A percentile compares a stretch with the other conserved stretches of the same genome.
These are phyloP conservation scores for Aselliscus stoliczkanus DNA, from an alignment of 2,797 vertebrate genomes.

Conservation along the genomic window DNA sequence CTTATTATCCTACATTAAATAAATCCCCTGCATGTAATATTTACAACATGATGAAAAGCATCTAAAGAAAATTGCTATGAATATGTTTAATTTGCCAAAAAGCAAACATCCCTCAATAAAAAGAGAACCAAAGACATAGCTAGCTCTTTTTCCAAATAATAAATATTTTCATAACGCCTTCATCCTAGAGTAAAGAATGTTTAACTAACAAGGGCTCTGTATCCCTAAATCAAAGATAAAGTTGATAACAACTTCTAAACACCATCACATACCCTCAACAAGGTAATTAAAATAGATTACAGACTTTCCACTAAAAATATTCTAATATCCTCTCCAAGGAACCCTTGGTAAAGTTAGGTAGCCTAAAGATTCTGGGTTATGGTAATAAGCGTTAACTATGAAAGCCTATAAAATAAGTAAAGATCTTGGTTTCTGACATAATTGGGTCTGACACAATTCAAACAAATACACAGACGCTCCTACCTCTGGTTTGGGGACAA, in stretches of 20 bases:
- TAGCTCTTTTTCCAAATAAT: neutral
- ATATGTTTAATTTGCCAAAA: neutral
- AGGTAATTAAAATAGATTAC: neutral
- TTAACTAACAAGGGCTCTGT: neutral
- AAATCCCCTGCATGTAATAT: neutral
- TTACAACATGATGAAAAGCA: neutral
- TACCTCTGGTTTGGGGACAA: conserved; percentile 94
- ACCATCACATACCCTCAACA: neutral
- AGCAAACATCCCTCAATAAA: neutral
- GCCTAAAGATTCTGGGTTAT: neutral
- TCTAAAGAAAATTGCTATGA: neutral
- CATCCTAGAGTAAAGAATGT: neutral
- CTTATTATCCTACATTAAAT: neutral
- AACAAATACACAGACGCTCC: conserved; percentile 54
- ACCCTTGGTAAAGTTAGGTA: neutral
- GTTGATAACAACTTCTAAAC: neutral
- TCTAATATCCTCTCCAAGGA: neutral
- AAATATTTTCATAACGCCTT: neutral
- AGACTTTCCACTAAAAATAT: neutral
- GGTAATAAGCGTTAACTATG: neutral
- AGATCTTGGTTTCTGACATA: neutral
- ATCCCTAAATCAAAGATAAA: neutral
- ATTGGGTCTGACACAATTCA: neutral
- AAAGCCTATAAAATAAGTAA: neutral
- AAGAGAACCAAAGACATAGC: neutral